Base-by-base conservation (phyloP, 2,797 vertebrate species). In the Xiphophorus birchmanni region DNA sequence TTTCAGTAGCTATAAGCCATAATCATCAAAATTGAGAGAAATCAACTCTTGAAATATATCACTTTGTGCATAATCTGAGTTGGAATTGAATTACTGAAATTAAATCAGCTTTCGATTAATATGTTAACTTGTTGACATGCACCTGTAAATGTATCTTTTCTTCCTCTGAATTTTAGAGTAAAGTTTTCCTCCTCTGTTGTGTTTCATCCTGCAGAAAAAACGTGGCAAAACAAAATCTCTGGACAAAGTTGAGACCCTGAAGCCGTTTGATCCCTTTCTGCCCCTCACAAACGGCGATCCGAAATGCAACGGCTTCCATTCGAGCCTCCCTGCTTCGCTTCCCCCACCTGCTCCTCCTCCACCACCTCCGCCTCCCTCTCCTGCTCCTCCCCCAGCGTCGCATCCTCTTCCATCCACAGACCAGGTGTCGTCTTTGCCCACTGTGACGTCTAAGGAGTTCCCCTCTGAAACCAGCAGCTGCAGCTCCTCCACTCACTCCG, bases 201-300 rank as follows among this genome's bases (percentile, higher is more conserved):
- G 48, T 76, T 84, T 63, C 89, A 23, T 81, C 45, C 87, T 74
- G 48, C 87, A 99, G 98, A 99, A 99, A 89, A 99, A 99, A 72
- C 97, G 97, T 56, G 98, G 96, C 95, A 99, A 98, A 89, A 95
- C 96, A 88, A 99, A 98, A 95, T 92, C 92, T 10, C 93, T 91
- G 84, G 98, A 99, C 91, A 98, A 97, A 88, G 96, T 96, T 89
- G 98, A 99, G 90, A 96, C 95, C 1, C 76, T 98, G 88, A 97
- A 95, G 85, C 90, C 96, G 0, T 93, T 93, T 9, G 94, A 96
- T 67, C 90, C 96, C 45, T 78, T 91, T 23, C 92, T 91, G 72
- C 93, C 91, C 0, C 54, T 96, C 80, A 90, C 95, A 83, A 98
- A 98, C 0, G 96, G 97, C 82, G 96, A 91, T 23, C 88, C 94